These are phyloP conservation scores for Brachystomella parvula DNA, from an alignment of 1,140 invertebrate genomes.

Conservation along the genomic window DNA sequence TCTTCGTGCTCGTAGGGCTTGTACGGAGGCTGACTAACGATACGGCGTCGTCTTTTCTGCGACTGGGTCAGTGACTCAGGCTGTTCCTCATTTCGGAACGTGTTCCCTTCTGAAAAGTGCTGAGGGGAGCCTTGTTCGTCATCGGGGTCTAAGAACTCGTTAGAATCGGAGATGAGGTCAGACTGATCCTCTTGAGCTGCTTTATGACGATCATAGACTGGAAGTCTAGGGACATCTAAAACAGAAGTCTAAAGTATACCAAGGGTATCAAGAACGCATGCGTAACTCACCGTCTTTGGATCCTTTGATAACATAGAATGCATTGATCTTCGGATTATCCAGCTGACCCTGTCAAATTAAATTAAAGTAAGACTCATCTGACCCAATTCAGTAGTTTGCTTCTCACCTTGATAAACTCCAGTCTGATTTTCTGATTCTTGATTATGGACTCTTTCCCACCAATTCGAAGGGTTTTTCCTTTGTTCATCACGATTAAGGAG, in stretches of 20 bases:
- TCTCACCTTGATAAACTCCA: slow-evolving; percentile 76
- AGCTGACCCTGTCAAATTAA: slow-evolving; percentile 59
- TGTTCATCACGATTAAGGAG: slow-evolving; percentile 64
- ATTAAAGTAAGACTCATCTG: neutral
- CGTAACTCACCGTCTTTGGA: slow-evolving; percentile 60
- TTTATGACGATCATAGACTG: no score
- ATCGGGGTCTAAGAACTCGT: no score
- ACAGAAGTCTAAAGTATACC: no score
- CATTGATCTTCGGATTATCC: slow-evolving; percentile 97
- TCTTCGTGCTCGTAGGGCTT: neutral
- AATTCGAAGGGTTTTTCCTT: slow-evolving; percentile 20
- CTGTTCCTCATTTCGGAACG: no score
- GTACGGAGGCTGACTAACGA: neutral
- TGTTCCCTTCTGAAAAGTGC: no score
- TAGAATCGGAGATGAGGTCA: no score
- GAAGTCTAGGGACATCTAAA: no score
- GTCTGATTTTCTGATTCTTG: slow-evolving; percentile 67
- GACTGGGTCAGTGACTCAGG: neutral
- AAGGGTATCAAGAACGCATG: no score
- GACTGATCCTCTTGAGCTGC: no score
- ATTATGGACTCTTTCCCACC: slow-evolving; percentile 71
- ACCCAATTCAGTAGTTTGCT: neutral
- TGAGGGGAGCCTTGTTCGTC: no score
- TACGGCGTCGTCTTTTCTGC: neutral
- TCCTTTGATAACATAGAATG: slow-evolving; percentile 81